phyloP scores from a whole-genome alignment of 1,140 invertebrate genomes.

The Apis florea region DNA sequence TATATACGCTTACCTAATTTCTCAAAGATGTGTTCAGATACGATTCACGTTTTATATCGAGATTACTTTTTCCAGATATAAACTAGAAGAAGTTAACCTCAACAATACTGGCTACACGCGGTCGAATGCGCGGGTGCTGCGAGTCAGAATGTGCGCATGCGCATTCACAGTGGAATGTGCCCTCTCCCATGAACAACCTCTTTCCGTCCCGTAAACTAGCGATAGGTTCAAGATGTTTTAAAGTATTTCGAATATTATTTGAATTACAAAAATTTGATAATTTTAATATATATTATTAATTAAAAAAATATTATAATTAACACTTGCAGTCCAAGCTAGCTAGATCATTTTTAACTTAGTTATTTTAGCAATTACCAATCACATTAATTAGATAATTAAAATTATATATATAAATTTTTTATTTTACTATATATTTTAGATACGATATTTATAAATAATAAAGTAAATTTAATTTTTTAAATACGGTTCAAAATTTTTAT shows the following conservation, averaged over 20 bases:
- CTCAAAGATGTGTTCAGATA: neutral
- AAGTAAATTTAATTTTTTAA: neutral
- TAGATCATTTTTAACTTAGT: no score
- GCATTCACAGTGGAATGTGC: constrained; percentile 73
- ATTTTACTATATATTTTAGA: neutral
- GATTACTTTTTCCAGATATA: constrained; percentile 47
- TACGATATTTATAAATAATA: neutral
- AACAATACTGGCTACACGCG: constrained; percentile 42
- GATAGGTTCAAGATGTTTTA: constrained; percentile 28
- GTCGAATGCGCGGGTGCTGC: constrained; percentile 66
- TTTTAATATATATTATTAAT: neutral
- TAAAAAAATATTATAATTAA: neutral
- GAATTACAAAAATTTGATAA: neutral
- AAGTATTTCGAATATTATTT: constrained; percentile 24
- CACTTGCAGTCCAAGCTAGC: no score
- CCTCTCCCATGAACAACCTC: constrained; percentile 46
- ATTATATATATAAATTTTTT: no score
- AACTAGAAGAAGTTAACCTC: constrained; percentile 43
- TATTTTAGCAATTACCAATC: no score
- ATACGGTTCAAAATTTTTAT: neutral
- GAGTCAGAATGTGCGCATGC: constrained; percentile 64
- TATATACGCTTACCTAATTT: constrained; percentile 7
- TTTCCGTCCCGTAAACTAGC: constrained; percentile 25
- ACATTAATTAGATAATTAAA: no score
- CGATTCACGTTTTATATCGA: constrained; percentile 15